phyloP scores from a whole-genome alignment of 2,797 vertebrate species.

The Xiphorhynchus erythropygius region DNA sequence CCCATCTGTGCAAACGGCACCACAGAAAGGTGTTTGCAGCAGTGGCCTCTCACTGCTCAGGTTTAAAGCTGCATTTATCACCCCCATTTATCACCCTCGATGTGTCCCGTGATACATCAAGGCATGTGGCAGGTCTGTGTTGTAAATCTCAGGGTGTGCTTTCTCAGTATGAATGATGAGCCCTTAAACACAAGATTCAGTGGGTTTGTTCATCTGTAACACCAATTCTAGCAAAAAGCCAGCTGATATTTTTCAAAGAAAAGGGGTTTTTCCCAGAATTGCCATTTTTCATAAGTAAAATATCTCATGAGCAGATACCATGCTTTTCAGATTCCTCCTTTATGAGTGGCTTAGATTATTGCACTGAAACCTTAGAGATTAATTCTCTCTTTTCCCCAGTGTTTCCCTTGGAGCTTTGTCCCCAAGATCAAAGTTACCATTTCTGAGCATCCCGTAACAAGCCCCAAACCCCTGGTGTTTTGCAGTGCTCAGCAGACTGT shows the following conservation, averaged over 20 bases:
- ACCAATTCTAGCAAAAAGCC: neutral
- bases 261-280: neutral
- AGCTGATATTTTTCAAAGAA: neutral
- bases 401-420: neutral
- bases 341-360: neutral
- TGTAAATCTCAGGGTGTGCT: neutral
- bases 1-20: neutral
- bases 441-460: neutral
- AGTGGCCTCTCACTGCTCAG: neutral
- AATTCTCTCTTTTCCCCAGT: neutral
- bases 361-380: neutral
- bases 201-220: neutral
- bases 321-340: neutral
- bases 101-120: neutral
- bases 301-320: neutral
- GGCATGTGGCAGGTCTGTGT: neutral
- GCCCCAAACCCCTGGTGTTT: neutral
- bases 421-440: neutral
- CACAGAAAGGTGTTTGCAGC: neutral
- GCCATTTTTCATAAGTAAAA: neutral
- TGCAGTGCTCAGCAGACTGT: slow-evolving; percentile 90
- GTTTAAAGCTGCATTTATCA: neutral
- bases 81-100: neutral
- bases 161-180: neutral
- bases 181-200: neutral